These are phyloP conservation scores for Bombus consobrinus DNA, from an alignment of 1,140 invertebrate species.

Conservation along the genomic window DNA sequence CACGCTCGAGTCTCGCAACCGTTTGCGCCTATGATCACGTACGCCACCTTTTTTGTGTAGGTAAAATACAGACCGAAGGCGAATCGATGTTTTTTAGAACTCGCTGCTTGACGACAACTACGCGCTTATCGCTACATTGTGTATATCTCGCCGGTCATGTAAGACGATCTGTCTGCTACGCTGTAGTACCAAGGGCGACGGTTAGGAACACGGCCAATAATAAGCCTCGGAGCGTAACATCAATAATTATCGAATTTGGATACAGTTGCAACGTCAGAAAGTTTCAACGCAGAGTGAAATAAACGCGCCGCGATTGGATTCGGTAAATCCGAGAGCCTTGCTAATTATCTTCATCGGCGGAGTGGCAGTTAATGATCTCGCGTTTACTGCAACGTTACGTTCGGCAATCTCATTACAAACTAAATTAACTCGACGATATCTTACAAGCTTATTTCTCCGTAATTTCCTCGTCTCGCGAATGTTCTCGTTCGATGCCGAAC, in stretches of 20 bases:
- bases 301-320: neutral
- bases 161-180: no score
- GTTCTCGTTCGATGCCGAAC: neutral
- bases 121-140: fast-evolving
- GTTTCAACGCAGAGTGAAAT: neutral
- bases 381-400: neutral
- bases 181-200: no score
- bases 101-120: no score
- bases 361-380: neutral
- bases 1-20: no score
- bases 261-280: neutral
- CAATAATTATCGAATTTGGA: neutral
- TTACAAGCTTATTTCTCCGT: no score
- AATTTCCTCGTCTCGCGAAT: neutral
- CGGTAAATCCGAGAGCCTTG: neutral
- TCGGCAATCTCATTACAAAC: slow-evolving; percentile 17
- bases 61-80: no score
- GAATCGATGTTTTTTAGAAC: no score
- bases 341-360: slow-evolving; percentile 2
- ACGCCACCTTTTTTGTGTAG: fast-evolving
- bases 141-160: no score
- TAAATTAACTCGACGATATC: slow-evolving; percentile 8
- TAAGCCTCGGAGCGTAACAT: neutral
- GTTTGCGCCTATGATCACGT: no score
- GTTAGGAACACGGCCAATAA: no score